These are phyloP conservation scores for Nomada fucata DNA, from an alignment of 2,888 invertebrate species.

Conservation along the genomic window DNA sequence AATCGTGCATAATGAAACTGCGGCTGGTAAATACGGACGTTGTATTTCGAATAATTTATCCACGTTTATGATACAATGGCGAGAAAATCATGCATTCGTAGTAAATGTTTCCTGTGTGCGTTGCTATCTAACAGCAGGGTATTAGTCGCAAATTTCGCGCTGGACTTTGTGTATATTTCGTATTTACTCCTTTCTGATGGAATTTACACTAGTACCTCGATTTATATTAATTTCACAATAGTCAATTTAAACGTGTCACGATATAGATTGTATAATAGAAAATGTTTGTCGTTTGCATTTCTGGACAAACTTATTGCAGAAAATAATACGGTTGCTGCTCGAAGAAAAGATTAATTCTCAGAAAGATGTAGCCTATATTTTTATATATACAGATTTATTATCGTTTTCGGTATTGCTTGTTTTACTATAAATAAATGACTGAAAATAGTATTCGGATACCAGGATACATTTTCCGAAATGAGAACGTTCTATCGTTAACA, in stretches of 20 bases:
- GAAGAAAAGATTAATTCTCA: no score
- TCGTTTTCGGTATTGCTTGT: no score
- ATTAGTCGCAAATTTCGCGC: constrained; percentile 1
- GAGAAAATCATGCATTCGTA: constrained; percentile 7
- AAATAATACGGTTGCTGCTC: no score
- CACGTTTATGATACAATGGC: constrained; percentile 7
- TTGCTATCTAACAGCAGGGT: constrained; percentile 9
- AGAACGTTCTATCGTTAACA: no score
- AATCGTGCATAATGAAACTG: constrained; percentile 35
- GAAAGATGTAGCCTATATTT: no score
- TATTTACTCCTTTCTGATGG: not conserved
- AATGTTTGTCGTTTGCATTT: no score
- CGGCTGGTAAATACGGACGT: not conserved
- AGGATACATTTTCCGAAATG: no score
- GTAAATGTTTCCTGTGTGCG: constrained; percentile 23
- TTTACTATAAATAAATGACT: no score
- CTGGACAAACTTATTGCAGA: no score
- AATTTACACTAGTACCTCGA: not conserved
- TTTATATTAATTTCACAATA: not conserved
- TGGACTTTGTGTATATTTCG: not conserved
- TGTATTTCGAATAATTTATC: constrained; percentile 31
- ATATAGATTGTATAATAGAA: not conserved
- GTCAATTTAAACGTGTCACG: not conserved
- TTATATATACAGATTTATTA: no score
- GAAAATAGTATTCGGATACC: no score